A percentile compares a stretch with the other conserved stretches of the same genome.
phyloP scores from a whole-genome alignment of 1,140 invertebrate genomes.

The Drosophila pseudoobscura region DNA sequence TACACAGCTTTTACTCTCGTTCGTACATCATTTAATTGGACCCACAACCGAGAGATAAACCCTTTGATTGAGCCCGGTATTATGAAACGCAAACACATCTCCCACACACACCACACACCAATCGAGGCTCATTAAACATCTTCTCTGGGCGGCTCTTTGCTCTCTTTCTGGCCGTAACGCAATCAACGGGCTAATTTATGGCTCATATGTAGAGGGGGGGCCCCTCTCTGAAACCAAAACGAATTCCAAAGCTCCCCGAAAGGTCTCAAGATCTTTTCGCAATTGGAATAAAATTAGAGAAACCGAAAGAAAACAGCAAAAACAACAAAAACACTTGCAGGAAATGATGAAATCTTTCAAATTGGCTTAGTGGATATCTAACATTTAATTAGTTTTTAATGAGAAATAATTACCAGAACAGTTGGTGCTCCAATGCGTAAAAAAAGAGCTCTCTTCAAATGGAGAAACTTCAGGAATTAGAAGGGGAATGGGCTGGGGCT shows the following conservation, averaged over 20 bases:
- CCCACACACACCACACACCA: conserved; percentile 5
- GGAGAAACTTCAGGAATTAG: no score
- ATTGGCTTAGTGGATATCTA: conserved; percentile 35
- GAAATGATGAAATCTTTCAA: conserved; percentile 57
- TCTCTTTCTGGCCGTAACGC: not conserved
- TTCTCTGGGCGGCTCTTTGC: not conserved
- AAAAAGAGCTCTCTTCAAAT: no score
- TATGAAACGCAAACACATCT: conserved; percentile 15
- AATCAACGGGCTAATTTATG: conserved; percentile 28
- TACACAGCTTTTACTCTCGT: no score
- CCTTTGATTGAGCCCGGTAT: conserved; percentile 25
- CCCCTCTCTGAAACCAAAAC: conserved; percentile 4
- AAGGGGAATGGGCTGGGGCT: no score
- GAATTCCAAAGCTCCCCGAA: conserved; percentile 4
- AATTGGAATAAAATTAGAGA: conserved; percentile 28
- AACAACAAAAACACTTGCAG: conserved; percentile 35
- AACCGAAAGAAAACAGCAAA: not conserved
- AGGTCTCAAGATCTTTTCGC: conserved; percentile 24
- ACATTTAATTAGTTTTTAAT: conserved; percentile 68
- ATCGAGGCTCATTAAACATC: conserved; percentile 32
- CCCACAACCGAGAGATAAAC: conserved; percentile 30
- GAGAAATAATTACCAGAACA: conserved; percentile 53
- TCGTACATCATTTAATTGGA: conserved; percentile 28
- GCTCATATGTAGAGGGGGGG: not conserved
- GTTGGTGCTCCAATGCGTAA: conserved; percentile 3